Conservation (phyloP, 2,113 vertebrate genomes). For the Myotis davidii region DNA sequence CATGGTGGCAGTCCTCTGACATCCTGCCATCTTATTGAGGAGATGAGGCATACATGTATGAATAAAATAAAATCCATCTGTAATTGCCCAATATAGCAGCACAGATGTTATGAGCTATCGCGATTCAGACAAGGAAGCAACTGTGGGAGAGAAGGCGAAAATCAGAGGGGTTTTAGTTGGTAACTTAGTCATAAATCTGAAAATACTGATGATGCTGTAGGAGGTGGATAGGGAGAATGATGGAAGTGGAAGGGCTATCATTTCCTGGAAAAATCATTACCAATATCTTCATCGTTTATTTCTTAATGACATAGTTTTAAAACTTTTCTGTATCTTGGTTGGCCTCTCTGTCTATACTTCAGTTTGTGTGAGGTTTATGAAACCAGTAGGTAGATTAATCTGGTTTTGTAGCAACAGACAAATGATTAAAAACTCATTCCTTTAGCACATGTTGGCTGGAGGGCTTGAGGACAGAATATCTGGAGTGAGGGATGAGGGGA, state of each 20-base stretch:
- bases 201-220: neutral
- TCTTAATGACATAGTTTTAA: neutral
- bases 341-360: neutral
- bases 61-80: neutral
- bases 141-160: neutral
- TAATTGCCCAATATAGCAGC: neutral
- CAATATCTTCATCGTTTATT: neutral
- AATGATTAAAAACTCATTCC: neutral
- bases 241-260: neutral
- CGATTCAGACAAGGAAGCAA: neutral
- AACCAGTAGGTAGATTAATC: neutral
- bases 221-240: neutral
- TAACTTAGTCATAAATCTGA: neutral
- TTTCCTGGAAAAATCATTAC: neutral
- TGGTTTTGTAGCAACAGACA: neutral
- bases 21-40: neutral
- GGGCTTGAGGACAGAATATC: neutral
- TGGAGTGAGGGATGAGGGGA: neutral
- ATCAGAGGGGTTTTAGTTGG: neutral
- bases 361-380: slow-evolving; percentile 37
- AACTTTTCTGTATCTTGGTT: neutral
- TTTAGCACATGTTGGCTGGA: neutral
- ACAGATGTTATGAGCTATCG: neutral
- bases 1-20: neutral
- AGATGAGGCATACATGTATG: neutral